These are phyloP conservation scores for Sorex fumeus DNA, from an alignment of 2,113 vertebrate genomes.

Conservation along the genomic window DNA sequence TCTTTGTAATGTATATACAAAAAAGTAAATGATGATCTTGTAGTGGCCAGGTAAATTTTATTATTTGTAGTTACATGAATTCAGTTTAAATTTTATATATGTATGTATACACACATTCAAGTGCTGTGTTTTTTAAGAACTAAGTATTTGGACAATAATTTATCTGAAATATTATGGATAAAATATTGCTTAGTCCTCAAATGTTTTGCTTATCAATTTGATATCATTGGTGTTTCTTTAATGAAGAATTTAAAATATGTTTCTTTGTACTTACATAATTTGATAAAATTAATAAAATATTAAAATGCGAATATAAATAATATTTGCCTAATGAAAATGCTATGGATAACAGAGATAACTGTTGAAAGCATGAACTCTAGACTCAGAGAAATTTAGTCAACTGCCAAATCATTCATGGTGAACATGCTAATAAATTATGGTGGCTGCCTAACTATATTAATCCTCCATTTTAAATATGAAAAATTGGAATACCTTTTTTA, in stretches of 20 bases:
- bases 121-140: not conserved
- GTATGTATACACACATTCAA: not conserved
- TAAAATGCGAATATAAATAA: not conserved
- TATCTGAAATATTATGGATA: not conserved
- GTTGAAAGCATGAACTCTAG: not conserved
- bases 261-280: not conserved
- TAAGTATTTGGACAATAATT: slow-evolving; percentile 12
- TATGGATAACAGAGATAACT: not conserved
- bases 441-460: not conserved
- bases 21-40: not conserved
- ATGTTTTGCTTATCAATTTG: slow-evolving; percentile 2
- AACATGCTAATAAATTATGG: not conserved
- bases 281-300: slow-evolving; percentile 34
- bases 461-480: not conserved
- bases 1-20: not conserved
- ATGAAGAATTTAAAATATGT: not conserved
- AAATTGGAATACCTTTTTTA: not conserved
- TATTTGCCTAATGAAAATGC: not conserved
- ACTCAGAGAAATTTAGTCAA: not conserved
- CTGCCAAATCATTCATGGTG: not conserved
- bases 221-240: not conserved
- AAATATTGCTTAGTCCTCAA: not conserved
- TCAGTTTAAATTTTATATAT: not conserved
- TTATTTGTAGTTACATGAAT: not conserved
- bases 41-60: not conserved